Conservation (phyloP, 92 coral and sea anemone species). For the Phenganax stokvisi region DNA sequence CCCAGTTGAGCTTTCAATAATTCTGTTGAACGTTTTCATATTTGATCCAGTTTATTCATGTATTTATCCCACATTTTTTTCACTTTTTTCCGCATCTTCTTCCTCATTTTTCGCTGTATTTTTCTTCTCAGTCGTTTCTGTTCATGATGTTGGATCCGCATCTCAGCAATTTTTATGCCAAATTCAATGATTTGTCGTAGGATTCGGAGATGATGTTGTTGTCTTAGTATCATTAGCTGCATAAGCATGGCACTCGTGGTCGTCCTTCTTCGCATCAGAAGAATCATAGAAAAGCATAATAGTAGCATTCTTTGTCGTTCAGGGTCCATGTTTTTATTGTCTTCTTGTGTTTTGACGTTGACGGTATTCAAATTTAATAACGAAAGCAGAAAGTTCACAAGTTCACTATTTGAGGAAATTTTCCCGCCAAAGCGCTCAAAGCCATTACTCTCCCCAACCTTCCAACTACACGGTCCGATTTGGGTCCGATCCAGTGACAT, state of each 20-base stretch:
- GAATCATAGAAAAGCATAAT: not conserved
- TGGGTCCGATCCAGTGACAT: not conserved
- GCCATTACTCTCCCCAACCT: not conserved
- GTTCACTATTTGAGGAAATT: not conserved
- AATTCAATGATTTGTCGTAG: not conserved
- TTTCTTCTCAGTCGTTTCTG: not conserved
- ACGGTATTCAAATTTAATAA: not conserved
- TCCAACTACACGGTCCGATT: not conserved
- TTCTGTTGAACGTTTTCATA: no score
- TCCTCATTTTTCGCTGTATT: conserved; percentile 13
- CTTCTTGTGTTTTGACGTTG: conserved; percentile 7
- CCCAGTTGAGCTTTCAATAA: no score
- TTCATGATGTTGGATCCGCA: not conserved
- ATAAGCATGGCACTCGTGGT: not conserved
- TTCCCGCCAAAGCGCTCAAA: not conserved
- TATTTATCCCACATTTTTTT: conserved; percentile 6
- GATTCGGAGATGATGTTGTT: not conserved
- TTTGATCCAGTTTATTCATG: not conserved
- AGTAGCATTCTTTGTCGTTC: not conserved
- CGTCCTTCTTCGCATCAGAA: not conserved
- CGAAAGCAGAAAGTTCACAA: not conserved
- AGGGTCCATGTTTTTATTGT: not conserved
- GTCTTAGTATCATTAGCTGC: not conserved
- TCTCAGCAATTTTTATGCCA: not conserved
- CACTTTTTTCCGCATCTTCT: not conserved